Percentiles rank a stretch among this genome's conserved stretches.
phyloP scores from a whole-genome alignment of 2,797 vertebrate species.

The Eleutherodactylus coqui region DNA sequence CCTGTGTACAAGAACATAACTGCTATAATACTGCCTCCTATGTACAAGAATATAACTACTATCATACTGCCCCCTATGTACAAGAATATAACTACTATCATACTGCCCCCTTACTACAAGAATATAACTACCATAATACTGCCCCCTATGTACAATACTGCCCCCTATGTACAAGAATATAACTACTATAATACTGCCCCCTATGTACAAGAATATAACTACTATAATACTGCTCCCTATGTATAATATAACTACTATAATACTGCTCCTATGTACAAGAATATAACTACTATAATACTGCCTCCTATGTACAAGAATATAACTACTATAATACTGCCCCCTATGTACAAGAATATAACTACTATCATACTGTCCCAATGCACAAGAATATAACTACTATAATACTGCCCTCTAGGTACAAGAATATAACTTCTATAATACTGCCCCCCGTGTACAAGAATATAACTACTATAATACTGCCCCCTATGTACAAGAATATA shows the following conservation, averaged over 20 bases:
- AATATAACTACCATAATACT: slow-evolving; percentile 3
- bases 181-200: neutral
- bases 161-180: neutral
- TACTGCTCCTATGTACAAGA: neutral
- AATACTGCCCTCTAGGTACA: neutral
- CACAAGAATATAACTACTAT: neutral
- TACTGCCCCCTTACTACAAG: neutral
- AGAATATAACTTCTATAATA: slow-evolving; percentile 3
- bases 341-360: slow-evolving; percentile 23
- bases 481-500: slow-evolving; percentile 1
- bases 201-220: neutral
- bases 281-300: slow-evolving; percentile 12
- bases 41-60: neutral
- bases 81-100: slow-evolving; percentile 16
- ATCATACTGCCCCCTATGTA: neutral
- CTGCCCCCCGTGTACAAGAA: neutral
- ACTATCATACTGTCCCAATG: slow-evolving; percentile 15
- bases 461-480: slow-evolving; percentile 15
- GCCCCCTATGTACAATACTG: neutral
- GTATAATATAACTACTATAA: slow-evolving; percentile 11
- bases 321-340: slow-evolving; percentile 18
- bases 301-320: slow-evolving; percentile 12
- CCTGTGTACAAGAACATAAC: slow-evolving; percentile 1
- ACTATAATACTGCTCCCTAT: slow-evolving; percentile 12
- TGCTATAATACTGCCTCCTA: neutral